phyloP scores from a whole-genome alignment of 2,888 invertebrate species.

The Willowsia nigromaculata region DNA sequence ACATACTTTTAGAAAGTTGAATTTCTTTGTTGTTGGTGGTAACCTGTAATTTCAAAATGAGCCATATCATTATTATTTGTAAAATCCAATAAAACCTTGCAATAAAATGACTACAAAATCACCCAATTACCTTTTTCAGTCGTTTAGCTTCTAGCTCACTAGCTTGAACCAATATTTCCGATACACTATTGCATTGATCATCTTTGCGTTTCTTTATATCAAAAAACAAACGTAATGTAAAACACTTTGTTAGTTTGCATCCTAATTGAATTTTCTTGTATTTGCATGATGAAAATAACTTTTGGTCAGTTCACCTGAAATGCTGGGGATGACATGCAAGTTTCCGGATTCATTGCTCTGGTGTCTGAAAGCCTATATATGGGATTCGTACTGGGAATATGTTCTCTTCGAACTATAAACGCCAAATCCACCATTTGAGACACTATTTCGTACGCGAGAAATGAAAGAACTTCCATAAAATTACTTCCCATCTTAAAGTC shows the following conservation, averaged over 20 bases:
- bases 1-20: conserved; percentile 57
- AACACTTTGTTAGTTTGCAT: no score
- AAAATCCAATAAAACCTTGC: no score
- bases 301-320: conserved; percentile 72
- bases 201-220: conserved; percentile 74
- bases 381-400: conserved; percentile 78
- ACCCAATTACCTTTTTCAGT: conserved; percentile 73
- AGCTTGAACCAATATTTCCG: conserved; percentile 77
- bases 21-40: conserved; percentile 63
- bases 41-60: conserved; percentile 33
- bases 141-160: conserved; percentile 78
- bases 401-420: conserved; percentile 89
- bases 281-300: no score
- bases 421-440: conserved; percentile 93
- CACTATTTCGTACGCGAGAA: conserved; percentile 93
- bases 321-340: conserved; percentile 75
- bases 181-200: conserved; percentile 75
- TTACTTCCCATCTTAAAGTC: conserved; percentile 67
- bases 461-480: conserved; percentile 87
- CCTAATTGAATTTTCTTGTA: no score
- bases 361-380: conserved; percentile 79
- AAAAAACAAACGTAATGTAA: no score
- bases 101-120: neutral
- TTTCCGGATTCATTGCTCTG: conserved; percentile 77
- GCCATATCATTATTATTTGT: no score